Evolutionary conservation across 2,113 vertebrate species (phyloP), one percentile per base, ranked within the genome.

Genomic region (Tachysurus fulvidraco): DNA sequence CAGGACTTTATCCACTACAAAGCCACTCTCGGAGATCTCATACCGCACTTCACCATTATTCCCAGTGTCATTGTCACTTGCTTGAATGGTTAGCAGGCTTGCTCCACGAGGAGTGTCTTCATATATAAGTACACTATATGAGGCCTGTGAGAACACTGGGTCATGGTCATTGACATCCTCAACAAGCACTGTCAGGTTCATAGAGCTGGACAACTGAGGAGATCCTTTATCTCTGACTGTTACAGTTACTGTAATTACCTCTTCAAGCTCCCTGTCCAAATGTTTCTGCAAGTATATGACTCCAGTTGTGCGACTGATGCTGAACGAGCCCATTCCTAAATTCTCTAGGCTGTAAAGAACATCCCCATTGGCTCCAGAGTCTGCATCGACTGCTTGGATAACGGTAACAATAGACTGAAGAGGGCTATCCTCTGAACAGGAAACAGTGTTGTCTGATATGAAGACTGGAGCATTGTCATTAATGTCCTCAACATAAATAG

Each of bases 401-500:
- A 88, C 90, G 79, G 89, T 92, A 13, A 95, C 84, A 60, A 93
- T 85, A n/a, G 93, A 91, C 85, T 92, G 88, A 64, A 91, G 78
- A 1, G 88, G 84, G 28, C 91, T 77, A 78, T 95, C 92, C 76
- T 96, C 95, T 44, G 90, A 89, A 88, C 94, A 52, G 16, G n/a
- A 36, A 69, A 93, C 81, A 50, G 62, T 91, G 46, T 44, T 55
- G 16, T 86, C 82, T 41, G 94, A 94, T 55, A 88, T 85, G 82
- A 96, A 94, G 73, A 85, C 8, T 0, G 95, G 95, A 9, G 92
- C 84, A 41, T 95, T 95, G 91, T 95, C 95, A 36, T 96, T 96
- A 77, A 95, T 87, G 78, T 96, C 95, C 21, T 90, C 81, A n/a
- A 93, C 88, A 11, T 88, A 57, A 69, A 95, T 64, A 10, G 77